Evolutionary conservation across 37 sponge, comb jelly and placozoan genomes (phyloP).

Genomic region (Dysidea cf. avara): DNA sequence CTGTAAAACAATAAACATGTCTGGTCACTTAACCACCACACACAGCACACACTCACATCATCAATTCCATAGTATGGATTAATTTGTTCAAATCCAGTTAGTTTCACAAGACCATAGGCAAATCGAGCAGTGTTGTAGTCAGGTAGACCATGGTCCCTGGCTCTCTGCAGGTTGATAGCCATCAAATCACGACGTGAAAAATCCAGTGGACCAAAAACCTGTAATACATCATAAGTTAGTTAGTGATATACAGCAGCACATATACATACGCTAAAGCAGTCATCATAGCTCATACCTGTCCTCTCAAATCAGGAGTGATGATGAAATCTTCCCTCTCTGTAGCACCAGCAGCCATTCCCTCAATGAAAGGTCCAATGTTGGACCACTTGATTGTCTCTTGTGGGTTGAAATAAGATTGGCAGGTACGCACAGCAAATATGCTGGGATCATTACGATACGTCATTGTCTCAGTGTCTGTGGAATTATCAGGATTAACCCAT

Average conservation of each 20-base stretch:
- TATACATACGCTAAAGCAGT: too few species aligned
- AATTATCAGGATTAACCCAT: too few species aligned
- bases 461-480: too few species aligned
- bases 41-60: too few species aligned
- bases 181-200: constrained; percentile 90
- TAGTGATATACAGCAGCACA: neutral
- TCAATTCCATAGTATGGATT: constrained; percentile 73
- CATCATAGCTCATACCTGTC: constrained; percentile 24
- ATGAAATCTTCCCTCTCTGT: constrained; percentile 88
- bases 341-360: constrained; percentile 79
- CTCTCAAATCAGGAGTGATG: constrained; percentile 88
- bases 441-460: too few species aligned
- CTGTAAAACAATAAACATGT: too few species aligned
- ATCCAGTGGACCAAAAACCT: constrained; percentile 91
- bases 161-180: constrained; percentile 94
- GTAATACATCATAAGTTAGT: neutral
- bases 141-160: constrained; percentile 93
- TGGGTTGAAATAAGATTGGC: constrained; percentile 92
- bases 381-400: constrained; percentile 59
- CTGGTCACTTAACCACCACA: too few species aligned
- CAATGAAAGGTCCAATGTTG: constrained; percentile 74
- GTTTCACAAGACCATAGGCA: constrained; percentile 61
- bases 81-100: constrained; percentile 60
- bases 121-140: constrained; percentile 84
- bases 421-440: constrained; percentile 84